phyloP scores from a whole-genome alignment of 2,888 invertebrate species.

The Eupithecia dodoneata region DNA sequence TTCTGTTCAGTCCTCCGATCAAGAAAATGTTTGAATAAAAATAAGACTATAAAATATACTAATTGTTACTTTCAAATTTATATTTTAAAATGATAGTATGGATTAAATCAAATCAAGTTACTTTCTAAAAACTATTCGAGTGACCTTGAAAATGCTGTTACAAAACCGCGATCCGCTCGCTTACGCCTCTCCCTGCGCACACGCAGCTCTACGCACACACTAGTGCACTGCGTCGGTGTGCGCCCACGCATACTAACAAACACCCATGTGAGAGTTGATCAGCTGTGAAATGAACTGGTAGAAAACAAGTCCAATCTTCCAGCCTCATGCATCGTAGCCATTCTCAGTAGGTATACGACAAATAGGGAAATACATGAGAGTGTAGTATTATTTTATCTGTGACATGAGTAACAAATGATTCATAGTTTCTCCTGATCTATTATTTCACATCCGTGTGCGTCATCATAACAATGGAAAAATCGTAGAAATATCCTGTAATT shows the following conservation, averaged over 20 bases:
- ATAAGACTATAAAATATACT: background rate
- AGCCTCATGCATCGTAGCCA: background rate
- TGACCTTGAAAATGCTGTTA: conserved; percentile 84
- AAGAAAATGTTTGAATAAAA: background rate
- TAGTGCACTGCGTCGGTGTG: conserved; percentile 69
- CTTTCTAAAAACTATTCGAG: conserved; percentile 83
- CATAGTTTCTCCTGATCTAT: conserved; percentile 51
- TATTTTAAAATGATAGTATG: background rate
- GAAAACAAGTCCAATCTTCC: conserved; percentile 63
- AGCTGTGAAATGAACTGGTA: conserved; percentile 71
- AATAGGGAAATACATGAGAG: conserved; percentile 35
- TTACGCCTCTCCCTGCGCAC: conserved; percentile 65
- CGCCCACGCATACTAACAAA: conserved; percentile 53
- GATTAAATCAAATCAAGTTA: conserved; percentile 65
- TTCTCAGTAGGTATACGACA: conserved; percentile 4
- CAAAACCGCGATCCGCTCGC: conserved; percentile 81
- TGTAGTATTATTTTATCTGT: no score
- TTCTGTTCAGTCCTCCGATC: background rate
- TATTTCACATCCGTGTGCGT: conserved; percentile 45
- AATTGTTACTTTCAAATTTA: background rate
- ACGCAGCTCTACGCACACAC: conserved; percentile 52
- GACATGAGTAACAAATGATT: conserved; percentile 51
- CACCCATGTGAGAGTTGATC: conserved; percentile 45
- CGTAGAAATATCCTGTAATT: conserved; percentile 49
- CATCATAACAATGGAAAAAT: conserved; percentile 51